phyloP scores from a whole-genome alignment of 2,113 vertebrate genomes.

The Leucosticte australis region DNA sequence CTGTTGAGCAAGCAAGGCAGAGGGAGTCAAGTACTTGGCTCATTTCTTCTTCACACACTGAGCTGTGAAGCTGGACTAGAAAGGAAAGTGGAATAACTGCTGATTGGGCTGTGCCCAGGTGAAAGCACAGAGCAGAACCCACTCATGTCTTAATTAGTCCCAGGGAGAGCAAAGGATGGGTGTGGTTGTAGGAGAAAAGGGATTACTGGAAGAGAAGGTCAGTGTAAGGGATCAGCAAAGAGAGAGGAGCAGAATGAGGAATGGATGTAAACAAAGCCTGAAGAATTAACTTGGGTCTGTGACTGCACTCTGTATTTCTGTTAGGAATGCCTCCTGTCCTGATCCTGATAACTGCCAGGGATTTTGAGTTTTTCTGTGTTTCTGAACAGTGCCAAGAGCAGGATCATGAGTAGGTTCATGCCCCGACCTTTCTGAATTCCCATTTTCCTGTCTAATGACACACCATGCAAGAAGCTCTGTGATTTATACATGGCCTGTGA shows the following conservation, averaged over 20 bases:
- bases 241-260: neutral
- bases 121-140: neutral
- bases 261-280: neutral
- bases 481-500: neutral
- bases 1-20: neutral
- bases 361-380: neutral
- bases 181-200: neutral
- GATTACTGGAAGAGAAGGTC: neutral
- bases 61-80: neutral
- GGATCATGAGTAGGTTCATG: neutral
- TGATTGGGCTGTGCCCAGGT: neutral
- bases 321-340: neutral
- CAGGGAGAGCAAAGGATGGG: neutral
- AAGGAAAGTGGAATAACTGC: neutral
- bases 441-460: neutral
- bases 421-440: constrained; percentile 21
- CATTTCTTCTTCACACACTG: neutral
- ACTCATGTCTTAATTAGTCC: neutral
- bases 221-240: neutral
- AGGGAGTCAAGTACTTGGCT: neutral
- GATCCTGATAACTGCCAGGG: neutral
- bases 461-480: neutral
- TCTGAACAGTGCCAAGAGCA: neutral
- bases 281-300: neutral
- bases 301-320: neutral